A percentile compares a stretch with the other conserved stretches of the same genome.
Conservation (phyloP, 64 coral and sea anemone species). For the Orbicella faveolata region DNA sequence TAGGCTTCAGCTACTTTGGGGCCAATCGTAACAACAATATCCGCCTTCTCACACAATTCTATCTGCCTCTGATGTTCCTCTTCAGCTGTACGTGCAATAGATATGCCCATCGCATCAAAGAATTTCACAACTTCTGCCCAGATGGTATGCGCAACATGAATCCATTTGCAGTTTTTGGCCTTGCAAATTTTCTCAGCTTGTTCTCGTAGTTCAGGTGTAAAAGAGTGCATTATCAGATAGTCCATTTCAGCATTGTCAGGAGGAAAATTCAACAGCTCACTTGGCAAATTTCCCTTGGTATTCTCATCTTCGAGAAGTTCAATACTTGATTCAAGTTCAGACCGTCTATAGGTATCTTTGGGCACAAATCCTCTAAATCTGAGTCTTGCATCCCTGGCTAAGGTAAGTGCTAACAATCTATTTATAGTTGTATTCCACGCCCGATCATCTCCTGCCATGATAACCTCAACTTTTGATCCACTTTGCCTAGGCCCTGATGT, state of each 20-base stretch:
- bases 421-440: slow-evolving; percentile 6
- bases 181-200: neutral
- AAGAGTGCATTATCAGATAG: neutral
- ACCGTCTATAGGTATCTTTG: neutral
- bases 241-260: neutral
- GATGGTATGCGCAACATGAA: neutral
- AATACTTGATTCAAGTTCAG: neutral
- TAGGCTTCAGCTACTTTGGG: slow-evolving; percentile 5
- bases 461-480: neutral
- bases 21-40: slow-evolving; percentile 2
- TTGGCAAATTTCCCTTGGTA: neutral
- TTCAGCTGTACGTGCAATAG: neutral
- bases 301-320: neutral
- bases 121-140: neutral
- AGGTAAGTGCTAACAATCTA: neutral
- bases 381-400: neutral
- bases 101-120: neutral
- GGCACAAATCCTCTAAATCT: neutral
- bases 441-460: neutral
- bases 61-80: too few relatives aligned
- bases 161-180: neutral
- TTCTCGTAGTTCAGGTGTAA: neutral
- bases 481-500: neutral
- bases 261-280: neutral
- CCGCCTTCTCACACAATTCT: neutral